Percentiles rank a stretch among this genome's conserved stretches.
These are phyloP conservation scores for Enteromius paludinosus DNA, from an alignment of 2,797 vertebrate genomes.

Conservation along the genomic window DNA sequence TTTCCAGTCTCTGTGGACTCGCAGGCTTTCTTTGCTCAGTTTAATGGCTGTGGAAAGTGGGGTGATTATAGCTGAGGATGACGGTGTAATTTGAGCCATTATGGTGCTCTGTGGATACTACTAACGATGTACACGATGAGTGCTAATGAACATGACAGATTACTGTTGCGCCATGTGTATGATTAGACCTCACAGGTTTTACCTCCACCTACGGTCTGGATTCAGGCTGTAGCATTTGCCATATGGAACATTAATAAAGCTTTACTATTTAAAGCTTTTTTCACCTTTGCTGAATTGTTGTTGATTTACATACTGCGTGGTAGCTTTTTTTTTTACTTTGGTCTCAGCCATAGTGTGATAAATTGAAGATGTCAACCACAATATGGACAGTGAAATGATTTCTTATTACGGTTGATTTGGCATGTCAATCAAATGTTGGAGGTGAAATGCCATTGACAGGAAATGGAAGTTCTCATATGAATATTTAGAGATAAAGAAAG, in stretches of 20 bases:
- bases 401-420: slow-evolving; percentile 69
- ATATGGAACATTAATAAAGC: slow-evolving; percentile 12
- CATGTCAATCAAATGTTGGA: slow-evolving; percentile 64
- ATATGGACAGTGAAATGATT: slow-evolving; percentile 68
- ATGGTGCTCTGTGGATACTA: slow-evolving; percentile 62
- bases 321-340: not conserved
- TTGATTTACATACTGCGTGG: not conserved
- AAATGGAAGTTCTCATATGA: slow-evolving; percentile 56
- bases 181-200: slow-evolving; percentile 57
- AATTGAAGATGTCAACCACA: slow-evolving; percentile 57
- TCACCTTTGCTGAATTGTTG: not conserved
- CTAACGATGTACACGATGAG: slow-evolving; percentile 54
- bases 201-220: slow-evolving; percentile 38
- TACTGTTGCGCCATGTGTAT: slow-evolving; percentile 51
- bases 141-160: slow-evolving; percentile 59
- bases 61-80: slow-evolving; percentile 62
- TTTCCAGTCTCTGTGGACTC: slow-evolving; percentile 46
- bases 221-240: slow-evolving; percentile 40
- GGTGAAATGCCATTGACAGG: slow-evolving; percentile 25
- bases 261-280: not conserved
- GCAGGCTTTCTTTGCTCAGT: slow-evolving; percentile 51
- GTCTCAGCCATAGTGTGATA: slow-evolving; percentile 32
- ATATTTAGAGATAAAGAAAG: slow-evolving; percentile 74
- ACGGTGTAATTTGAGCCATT: slow-evolving; percentile 64
- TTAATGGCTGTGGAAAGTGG: slow-evolving; percentile 61